Evolutionary conservation across 1,140 invertebrate species (phyloP).

Genomic region (Anagrus nilaparvatae): DNA sequence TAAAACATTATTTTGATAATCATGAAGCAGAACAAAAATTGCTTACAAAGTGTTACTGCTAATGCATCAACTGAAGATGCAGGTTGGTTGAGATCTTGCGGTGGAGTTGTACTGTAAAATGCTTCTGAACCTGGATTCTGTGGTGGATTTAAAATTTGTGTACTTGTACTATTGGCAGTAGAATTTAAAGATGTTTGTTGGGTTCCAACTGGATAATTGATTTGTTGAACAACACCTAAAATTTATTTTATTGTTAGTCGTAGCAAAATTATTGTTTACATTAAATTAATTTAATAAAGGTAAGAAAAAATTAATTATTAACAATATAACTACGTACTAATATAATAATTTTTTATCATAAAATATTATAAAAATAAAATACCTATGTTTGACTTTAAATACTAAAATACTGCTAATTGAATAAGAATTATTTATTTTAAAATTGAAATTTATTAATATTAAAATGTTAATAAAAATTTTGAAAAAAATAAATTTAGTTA

Average conservation of each 20-base stretch:
- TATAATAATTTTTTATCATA: no score
- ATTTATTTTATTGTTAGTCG: no score
- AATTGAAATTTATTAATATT: no score
- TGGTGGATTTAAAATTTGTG: constrained; percentile 35
- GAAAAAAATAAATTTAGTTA: no score
- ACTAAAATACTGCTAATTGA: no score
- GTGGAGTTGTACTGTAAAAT: constrained; percentile 37
- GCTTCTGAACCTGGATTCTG: constrained; percentile 33
- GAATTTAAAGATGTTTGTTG: constrained; percentile 35
- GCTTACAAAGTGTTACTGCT: constrained; percentile 31
- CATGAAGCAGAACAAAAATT: neutral
- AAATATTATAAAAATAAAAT: no score
- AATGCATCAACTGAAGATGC: constrained; percentile 31
- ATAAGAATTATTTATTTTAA: no score
- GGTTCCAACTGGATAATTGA: constrained; percentile 31
- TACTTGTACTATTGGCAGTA: constrained; percentile 25
- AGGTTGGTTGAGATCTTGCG: constrained; percentile 38
- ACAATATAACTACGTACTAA: no score
- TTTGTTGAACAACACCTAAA: no score
- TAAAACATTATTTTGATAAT: neutral
- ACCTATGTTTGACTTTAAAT: no score
- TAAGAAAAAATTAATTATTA: no score
- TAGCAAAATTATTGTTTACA: constrained; percentile 10
- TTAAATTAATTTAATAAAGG: neutral
- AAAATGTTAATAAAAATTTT: no score